Evolutionary conservation across 2,113 vertebrate genomes (phyloP).

Genomic region (Malurus elegans): DNA sequence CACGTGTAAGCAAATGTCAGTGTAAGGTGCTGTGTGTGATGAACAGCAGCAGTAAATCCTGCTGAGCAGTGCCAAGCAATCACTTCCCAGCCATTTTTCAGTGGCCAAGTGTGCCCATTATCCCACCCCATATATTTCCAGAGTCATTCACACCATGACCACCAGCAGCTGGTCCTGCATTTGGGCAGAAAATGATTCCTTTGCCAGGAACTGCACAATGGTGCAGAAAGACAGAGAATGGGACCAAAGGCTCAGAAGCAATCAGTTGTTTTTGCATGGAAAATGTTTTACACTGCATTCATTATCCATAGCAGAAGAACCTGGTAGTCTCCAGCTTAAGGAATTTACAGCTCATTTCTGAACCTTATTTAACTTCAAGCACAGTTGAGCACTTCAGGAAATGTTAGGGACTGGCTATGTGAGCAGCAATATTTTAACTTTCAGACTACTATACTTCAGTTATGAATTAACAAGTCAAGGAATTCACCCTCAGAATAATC

Average conservation of each 20-base stretch:
- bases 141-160: background rate
- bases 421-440: slow-evolving; percentile 2
- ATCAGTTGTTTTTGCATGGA: background rate
- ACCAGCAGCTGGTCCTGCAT: background rate
- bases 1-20: background rate
- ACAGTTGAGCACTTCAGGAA: background rate
- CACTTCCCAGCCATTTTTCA: slow-evolving; percentile 5
- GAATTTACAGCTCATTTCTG: slow-evolving; percentile 32
- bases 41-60: slow-evolving; percentile 16
- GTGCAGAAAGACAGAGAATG: background rate
- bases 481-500: background rate
- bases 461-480: background rate
- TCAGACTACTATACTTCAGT: background rate
- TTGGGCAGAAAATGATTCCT: background rate
- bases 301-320: background rate
- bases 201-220: background rate
- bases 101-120: background rate
- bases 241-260: background rate
- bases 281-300: background rate
- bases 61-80: background rate
- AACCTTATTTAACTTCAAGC: slow-evolving; percentile 14
- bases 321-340: background rate
- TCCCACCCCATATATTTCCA: background rate
- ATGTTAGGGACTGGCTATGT: background rate
- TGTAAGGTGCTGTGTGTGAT: background rate